Conservation (phyloP, 1,140 invertebrate genomes). For the Drosophila kurseongensis region DNA sequence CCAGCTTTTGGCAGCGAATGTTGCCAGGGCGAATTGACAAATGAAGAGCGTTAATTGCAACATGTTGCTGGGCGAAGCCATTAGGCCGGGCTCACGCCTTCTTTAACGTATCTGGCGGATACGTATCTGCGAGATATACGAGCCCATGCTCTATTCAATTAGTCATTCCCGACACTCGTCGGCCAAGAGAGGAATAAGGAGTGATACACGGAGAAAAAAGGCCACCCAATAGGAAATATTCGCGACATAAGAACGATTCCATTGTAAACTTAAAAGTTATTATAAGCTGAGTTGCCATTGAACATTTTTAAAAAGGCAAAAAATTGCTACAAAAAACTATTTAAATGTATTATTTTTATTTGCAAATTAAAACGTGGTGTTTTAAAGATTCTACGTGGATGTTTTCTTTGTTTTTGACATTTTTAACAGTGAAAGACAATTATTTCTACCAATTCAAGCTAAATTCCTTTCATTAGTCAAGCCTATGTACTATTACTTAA, state of each 20-base stretch:
- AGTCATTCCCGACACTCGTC: slow-evolving; percentile 56
- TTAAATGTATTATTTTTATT: too few relatives aligned
- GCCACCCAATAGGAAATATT: neutral
- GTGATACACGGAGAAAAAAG: neutral
- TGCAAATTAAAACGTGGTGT: too few relatives aligned
- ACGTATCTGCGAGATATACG: slow-evolving; percentile 36
- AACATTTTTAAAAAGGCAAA: too few relatives aligned
- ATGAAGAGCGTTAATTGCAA: slow-evolving; percentile 45
- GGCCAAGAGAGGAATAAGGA: slow-evolving; percentile 3
- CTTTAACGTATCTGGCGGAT: slow-evolving; percentile 37
- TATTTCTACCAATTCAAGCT: too few relatives aligned
- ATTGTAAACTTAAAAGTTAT: too few relatives aligned
- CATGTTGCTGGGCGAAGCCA: slow-evolving; percentile 47
- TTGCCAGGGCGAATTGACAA: slow-evolving; percentile 40
- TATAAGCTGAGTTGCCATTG: too few relatives aligned
- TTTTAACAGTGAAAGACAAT: too few relatives aligned
- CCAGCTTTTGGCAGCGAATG: slow-evolving; percentile 21
- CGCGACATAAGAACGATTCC: neutral
- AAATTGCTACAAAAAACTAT: too few relatives aligned
- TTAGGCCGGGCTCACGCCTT: slow-evolving; percentile 37
- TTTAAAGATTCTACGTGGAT: too few relatives aligned
- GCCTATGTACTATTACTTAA: too few relatives aligned
- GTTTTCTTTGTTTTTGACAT: too few relatives aligned
- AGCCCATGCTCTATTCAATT: slow-evolving; percentile 53
- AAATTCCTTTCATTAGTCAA: too few relatives aligned